phyloP scores from a whole-genome alignment of 1,140 invertebrate genomes.

The Callitettix versicolor region DNA sequence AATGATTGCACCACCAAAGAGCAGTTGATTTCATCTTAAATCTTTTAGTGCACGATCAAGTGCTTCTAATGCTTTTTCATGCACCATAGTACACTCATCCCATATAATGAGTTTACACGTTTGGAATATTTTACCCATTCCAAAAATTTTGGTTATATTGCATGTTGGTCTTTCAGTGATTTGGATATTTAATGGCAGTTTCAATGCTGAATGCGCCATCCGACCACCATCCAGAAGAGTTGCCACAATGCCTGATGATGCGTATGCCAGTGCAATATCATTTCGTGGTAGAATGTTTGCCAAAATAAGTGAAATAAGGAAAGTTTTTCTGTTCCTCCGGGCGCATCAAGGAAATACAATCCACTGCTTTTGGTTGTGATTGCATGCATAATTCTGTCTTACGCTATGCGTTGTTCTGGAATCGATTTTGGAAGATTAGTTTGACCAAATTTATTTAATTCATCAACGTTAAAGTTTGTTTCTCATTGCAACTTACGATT shows the following conservation, averaged over 20 bases:
- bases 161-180: slow-evolving; percentile 20
- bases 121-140: slow-evolving; percentile 19
- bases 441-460: too few species aligned
- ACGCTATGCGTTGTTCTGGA: too few species aligned
- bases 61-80: slow-evolving; percentile 24
- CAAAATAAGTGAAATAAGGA: too few species aligned
- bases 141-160: slow-evolving; percentile 22
- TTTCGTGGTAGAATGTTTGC: slow-evolving; percentile 15
- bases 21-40: slow-evolving; percentile 23
- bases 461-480: too few species aligned
- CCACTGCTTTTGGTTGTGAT: too few species aligned
- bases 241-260: slow-evolving; percentile 34
- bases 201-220: slow-evolving; percentile 30
- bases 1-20: too few species aligned
- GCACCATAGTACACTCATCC: slow-evolving; percentile 28
- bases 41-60: slow-evolving; percentile 26
- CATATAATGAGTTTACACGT: slow-evolving; percentile 28
- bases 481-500: too few species aligned
- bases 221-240: slow-evolving; percentile 30
- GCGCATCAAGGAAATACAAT: too few species aligned
- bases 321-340: too few species aligned
- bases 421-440: too few species aligned
- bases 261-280: slow-evolving; percentile 27
- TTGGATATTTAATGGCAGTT: neutral
- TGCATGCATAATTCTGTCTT: too few species aligned